Conservation (phyloP, 2,797 vertebrate species). For the Leptodactylus fallax region DNA sequence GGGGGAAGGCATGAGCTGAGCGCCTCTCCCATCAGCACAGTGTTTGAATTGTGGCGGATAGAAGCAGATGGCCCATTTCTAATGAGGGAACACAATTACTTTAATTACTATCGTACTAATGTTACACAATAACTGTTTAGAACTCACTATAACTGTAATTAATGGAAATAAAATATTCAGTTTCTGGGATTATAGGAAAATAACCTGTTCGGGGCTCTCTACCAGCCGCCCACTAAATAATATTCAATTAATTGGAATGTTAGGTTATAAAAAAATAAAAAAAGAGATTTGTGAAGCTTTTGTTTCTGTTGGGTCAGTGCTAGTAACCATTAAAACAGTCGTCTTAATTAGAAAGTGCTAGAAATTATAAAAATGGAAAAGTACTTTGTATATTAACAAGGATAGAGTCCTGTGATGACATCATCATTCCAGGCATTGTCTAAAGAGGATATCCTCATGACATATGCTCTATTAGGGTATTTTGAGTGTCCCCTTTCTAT, state of each 20-base stretch:
- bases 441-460: not conserved
- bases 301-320: not conserved
- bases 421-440: not conserved
- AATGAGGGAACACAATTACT: constrained; percentile 58
- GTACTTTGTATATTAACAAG: not conserved
- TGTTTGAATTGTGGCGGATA: constrained; percentile 54
- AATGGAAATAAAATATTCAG: constrained; percentile 64
- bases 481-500: too few relatives aligned
- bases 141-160: constrained; percentile 14
- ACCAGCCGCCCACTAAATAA: constrained; percentile 31
- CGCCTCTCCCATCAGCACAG: not conserved
- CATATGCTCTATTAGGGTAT: not conserved
- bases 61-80: constrained; percentile 61
- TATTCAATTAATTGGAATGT: constrained; percentile 52
- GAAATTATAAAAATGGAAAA: constrained; percentile 40
- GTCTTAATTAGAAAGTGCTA: constrained; percentile 43
- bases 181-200: constrained; percentile 50
- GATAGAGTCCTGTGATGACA: not conserved
- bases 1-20: not conserved
- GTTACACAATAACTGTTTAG: constrained; percentile 46
- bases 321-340: constrained; percentile 11
- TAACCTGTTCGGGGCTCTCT: constrained; percentile 47
- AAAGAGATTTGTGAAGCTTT: constrained; percentile 5
- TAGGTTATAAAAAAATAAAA: not conserved
- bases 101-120: constrained; percentile 58